Base-by-base conservation (phyloP, 1,140 invertebrate genomes). In the Drosophila kurseongensis region DNA sequence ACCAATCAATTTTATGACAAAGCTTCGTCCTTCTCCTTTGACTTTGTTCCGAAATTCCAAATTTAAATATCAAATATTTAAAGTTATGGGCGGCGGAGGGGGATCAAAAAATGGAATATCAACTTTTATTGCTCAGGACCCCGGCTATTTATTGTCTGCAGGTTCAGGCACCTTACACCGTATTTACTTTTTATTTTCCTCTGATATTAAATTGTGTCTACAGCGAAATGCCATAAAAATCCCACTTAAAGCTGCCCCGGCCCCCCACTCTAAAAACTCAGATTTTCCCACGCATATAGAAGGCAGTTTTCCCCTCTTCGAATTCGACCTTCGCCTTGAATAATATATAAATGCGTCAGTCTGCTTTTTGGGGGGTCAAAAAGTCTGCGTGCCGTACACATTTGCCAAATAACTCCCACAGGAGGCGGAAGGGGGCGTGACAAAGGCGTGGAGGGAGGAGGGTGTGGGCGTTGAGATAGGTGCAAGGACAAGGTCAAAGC, bases 401-500 rank as follows among this genome's bases (percentile, higher is more conserved):
- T 86, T 86, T 84, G 77, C 61, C 68, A 89, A 89, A 89, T 89
- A 82, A 75, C 84, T 89, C 66, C 74, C 76, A 27, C 59, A 68
- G 67, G 77, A 71, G 79, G 56, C 67, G 75, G 65, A 54, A 59
- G 55, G 55, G 29, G 41, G 57, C 61, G 40, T 55, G 55, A 12
- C 4, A 7, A 57, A 57, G 16, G 58, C 18, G 16, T 27, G 63
- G 75, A 18, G 41, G 65, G 59, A 18, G 4, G 14, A 0, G 10
- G 8, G 29, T 32, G 29, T 32, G 12, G 10, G 18, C 16, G 36
- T 9, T 9, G 29, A 45, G 57, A 58, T 59, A 73, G 50, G 74
- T 68, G 78, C 76, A 73, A 82, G 80, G 80, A 69, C 88, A 88
- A 90, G 86, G 86, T 90, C 86, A 90, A 88, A 86, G 88, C 86